Percentiles rank a stretch among this genome's conserved stretches.
These are phyloP conservation scores for Mycteria americana DNA, from an alignment of 2,797 vertebrate genomes.

Conservation along the genomic window DNA sequence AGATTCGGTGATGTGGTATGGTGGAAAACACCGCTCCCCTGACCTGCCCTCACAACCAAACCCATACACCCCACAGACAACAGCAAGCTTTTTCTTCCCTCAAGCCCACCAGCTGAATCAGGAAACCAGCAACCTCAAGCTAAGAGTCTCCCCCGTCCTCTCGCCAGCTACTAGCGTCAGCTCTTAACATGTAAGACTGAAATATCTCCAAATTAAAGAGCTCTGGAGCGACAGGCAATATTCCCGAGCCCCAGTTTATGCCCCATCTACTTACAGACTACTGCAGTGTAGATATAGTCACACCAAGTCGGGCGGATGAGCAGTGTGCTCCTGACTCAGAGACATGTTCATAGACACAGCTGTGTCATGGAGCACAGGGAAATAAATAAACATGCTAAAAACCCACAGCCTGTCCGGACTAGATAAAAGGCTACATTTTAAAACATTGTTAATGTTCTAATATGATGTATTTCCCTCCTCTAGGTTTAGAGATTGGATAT, in stretches of 20 bases:
- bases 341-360: background rate
- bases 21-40: background rate
- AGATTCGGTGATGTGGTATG: background rate
- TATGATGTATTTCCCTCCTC: background rate
- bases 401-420: background rate
- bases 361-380: fast-evolving
- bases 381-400: background rate
- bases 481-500: too few species aligned
- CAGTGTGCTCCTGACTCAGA: background rate
- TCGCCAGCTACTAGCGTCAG: background rate
- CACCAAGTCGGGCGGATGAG: background rate
- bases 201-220: background rate
- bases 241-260: background rate
- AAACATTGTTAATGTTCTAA: background rate
- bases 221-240: background rate
- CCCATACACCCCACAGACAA: background rate
- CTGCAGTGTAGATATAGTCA: background rate
- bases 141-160: background rate
- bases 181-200: background rate
- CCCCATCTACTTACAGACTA: background rate
- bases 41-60: background rate
- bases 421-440: background rate
- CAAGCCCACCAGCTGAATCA: background rate
- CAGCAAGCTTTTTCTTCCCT: background rate
- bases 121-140: background rate